A percentile compares a stretch with the other conserved stretches of the same genome.
phyloP scores from a whole-genome alignment of 2,797 vertebrate genomes.

The Octomys mimax region DNA sequence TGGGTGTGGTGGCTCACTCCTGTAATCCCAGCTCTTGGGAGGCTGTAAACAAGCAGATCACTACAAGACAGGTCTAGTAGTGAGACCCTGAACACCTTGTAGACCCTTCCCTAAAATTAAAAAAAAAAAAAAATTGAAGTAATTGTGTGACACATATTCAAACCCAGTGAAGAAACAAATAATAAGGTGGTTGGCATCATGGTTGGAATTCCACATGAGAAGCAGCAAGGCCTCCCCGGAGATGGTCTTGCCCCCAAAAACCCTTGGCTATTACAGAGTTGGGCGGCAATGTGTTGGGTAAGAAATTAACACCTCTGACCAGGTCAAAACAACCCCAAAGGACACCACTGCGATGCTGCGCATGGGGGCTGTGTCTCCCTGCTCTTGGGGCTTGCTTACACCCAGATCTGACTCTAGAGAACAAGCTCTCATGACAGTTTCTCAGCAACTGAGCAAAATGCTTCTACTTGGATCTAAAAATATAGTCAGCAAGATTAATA shows the following conservation, averaged over 20 bases:
- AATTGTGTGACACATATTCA: neutral
- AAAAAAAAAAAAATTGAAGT: neutral
- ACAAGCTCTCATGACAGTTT: no score
- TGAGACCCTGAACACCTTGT: no score
- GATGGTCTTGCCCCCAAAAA: neutral
- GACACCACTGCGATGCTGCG: neutral
- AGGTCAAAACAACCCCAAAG: neutral
- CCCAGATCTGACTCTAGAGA: accelerated
- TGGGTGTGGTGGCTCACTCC: no score
- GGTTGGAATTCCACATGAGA: neutral
- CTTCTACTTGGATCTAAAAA: neutral
- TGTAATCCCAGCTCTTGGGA: no score
- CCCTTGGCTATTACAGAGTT: neutral
- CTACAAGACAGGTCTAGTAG: no score
- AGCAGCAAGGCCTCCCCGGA: neutral
- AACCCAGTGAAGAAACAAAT: neutral
- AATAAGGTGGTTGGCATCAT: neutral
- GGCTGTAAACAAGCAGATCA: no score
- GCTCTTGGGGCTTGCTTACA: no score
- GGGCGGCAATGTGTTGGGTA: neutral
- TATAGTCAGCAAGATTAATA: neutral
- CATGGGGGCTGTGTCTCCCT: no score
- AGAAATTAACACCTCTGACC: neutral
- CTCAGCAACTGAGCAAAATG: neutral
- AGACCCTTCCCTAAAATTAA: no score